Percentiles rank a stretch among this genome's conserved stretches.
phyloP scores from a whole-genome alignment of 1,140 invertebrate genomes.

The Tetragonula clypearis region DNA sequence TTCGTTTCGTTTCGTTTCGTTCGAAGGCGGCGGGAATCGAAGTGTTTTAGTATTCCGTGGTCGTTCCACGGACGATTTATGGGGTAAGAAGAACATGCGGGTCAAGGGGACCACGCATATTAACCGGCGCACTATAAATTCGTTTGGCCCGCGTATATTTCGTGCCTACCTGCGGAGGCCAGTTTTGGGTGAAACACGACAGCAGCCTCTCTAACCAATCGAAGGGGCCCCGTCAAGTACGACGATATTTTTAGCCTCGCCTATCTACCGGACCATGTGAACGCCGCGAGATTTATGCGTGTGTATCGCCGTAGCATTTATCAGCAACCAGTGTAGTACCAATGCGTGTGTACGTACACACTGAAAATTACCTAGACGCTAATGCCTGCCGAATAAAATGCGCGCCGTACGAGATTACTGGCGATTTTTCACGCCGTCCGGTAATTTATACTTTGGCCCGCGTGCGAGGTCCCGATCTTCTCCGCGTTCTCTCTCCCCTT shows the following conservation, averaged over 20 bases:
- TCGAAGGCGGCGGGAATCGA: constrained; percentile 47
- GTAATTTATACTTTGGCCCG: constrained; percentile 34
- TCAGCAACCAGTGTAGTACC: constrained; percentile 13
- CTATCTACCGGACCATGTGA: constrained; percentile 36
- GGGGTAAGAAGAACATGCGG: constrained; percentile 65
- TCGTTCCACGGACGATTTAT: constrained; percentile 55
- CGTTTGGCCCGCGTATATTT: constrained; percentile 53
- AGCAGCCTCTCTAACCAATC: constrained; percentile 40
- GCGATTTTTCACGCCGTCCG: constrained; percentile 41
- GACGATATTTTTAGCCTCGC: constrained; percentile 55
- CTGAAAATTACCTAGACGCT: constrained; percentile 51
- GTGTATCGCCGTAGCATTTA: constrained; percentile 52
- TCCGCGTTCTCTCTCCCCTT: too few relatives aligned
- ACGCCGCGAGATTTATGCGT: constrained; percentile 54
- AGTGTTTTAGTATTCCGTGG: constrained; percentile 66
- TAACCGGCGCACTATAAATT: constrained; percentile 64
- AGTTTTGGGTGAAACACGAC: constrained; percentile 56
- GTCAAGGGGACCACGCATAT: constrained; percentile 64
- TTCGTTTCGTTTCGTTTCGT: background rate
- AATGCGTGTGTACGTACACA: background rate
- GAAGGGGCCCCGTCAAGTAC: constrained; percentile 50
- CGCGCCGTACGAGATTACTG: constrained; percentile 39
- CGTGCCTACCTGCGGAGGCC: constrained; percentile 54
- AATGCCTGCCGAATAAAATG: constrained; percentile 48
- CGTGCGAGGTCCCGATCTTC: background rate